Conservation (phyloP, 1,140 invertebrate genomes). For the Ericerus pela region DNA sequence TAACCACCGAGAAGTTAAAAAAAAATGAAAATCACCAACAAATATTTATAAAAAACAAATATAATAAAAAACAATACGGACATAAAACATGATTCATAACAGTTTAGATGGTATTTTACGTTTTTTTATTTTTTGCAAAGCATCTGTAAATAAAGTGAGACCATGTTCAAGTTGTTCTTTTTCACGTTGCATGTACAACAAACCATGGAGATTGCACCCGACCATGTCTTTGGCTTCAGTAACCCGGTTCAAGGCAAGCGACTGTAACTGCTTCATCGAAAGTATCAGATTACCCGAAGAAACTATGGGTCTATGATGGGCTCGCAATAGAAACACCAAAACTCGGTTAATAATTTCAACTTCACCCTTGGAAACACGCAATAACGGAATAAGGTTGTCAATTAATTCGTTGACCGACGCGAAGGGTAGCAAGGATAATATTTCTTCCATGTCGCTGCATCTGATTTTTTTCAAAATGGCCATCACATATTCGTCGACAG, state of each 20-base stretch:
- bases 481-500: conserved; percentile 62
- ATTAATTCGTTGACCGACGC: conserved; percentile 64
- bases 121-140: too few relatives aligned
- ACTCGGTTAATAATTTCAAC: conserved; percentile 60
- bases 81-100: too few relatives aligned
- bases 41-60: too few relatives aligned
- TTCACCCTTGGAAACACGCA: conserved; percentile 47
- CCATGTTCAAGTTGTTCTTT: conserved; percentile 58
- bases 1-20: too few relatives aligned
- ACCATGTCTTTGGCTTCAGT: conserved; percentile 58
- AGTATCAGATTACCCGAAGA: conserved; percentile 49
- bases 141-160: too few relatives aligned
- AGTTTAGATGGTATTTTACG: too few relatives aligned
- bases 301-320: conserved; percentile 72
- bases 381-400: conserved; percentile 46
- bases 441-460: conserved; percentile 73
- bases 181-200: conserved; percentile 57
- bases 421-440: conserved; percentile 72
- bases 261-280: conserved; percentile 49
- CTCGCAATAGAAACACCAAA: conserved; percentile 61
- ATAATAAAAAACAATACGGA: too few relatives aligned
- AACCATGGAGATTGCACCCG: conserved; percentile 73
- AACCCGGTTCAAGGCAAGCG: conserved; percentile 40
- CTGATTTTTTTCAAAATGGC: conserved; percentile 62
- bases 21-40: too few relatives aligned